A percentile compares a stretch with the other conserved stretches of the same genome.
Conservation (phyloP, 2,113 vertebrate genomes). For the Spilogale gracilis region DNA sequence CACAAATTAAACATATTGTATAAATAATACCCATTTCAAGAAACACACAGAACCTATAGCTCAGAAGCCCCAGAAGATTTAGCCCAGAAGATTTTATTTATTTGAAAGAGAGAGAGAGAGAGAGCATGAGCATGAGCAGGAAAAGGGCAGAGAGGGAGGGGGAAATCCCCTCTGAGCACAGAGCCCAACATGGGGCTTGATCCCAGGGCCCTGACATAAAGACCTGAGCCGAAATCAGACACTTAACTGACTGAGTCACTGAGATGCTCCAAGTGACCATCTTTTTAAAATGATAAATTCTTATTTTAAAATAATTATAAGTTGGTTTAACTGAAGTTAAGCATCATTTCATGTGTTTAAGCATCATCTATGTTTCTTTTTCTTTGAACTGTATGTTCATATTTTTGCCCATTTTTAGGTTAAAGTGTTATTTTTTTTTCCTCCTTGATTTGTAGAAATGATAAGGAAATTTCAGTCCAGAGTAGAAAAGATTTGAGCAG, state of each 20-base stretch:
- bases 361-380: neutral
- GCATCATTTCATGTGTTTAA: neutral
- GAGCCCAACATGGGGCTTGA: neutral
- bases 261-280: neutral
- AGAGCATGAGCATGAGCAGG: neutral
- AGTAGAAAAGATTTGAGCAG: neutral
- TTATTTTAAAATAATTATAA: constrained; percentile 24
- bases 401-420: neutral
- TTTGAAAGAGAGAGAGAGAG: neutral
- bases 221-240: neutral
- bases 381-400: neutral
- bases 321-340: neutral
- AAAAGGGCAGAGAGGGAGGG: neutral
- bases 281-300: neutral
- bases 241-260: neutral
- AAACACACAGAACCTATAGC: neutral
- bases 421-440: neutral
- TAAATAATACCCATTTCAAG: neutral
- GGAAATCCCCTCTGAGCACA: neutral
- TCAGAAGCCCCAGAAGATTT: neutral
- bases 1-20: neutral
- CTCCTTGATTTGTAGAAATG: neutral
- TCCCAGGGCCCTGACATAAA: neutral
- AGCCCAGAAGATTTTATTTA: neutral
- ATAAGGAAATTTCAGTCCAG: neutral